A percentile compares a stretch with the other conserved stretches of the same genome.
Evolutionary conservation across 2,888 invertebrate species (phyloP).

Genomic region (Drosophila fungiperda): DNA sequence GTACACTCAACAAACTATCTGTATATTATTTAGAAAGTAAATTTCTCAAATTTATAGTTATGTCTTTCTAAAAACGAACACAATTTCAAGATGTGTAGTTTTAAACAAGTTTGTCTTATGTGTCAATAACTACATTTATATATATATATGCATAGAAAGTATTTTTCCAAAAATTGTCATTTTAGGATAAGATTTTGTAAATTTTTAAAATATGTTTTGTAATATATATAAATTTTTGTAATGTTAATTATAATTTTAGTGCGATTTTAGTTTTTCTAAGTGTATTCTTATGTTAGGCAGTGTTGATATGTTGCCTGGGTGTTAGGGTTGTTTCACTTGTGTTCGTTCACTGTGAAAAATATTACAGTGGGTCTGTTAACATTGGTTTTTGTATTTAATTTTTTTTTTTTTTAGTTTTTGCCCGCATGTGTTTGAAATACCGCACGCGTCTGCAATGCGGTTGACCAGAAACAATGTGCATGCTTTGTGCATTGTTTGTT

Average conservation of each 20-base stretch:
- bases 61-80: neutral
- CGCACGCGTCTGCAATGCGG: slow-evolving; percentile 70
- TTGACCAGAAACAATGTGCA: slow-evolving; percentile 72
- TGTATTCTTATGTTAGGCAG: neutral
- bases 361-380: slow-evolving; percentile 58
- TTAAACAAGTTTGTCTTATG: neutral
- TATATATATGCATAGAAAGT: neutral
- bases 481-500: slow-evolving; percentile 60
- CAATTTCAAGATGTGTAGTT: neutral
- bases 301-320: neutral
- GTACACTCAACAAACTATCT: neutral
- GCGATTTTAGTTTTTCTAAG: neutral
- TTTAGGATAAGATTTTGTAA: neutral
- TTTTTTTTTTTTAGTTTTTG: neutral
- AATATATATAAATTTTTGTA: neutral
- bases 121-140: neutral
- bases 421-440: slow-evolving; percentile 40
- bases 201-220: neutral
- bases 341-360: slow-evolving; percentile 24
- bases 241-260: neutral
- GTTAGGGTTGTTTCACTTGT: neutral
- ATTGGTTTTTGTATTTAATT: slow-evolving; percentile 35
- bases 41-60: neutral
- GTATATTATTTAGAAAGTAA: neutral
- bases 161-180: neutral